phyloP scores from a whole-genome alignment of 2,113 vertebrate species.

The Aspidoscelis tigris region DNA sequence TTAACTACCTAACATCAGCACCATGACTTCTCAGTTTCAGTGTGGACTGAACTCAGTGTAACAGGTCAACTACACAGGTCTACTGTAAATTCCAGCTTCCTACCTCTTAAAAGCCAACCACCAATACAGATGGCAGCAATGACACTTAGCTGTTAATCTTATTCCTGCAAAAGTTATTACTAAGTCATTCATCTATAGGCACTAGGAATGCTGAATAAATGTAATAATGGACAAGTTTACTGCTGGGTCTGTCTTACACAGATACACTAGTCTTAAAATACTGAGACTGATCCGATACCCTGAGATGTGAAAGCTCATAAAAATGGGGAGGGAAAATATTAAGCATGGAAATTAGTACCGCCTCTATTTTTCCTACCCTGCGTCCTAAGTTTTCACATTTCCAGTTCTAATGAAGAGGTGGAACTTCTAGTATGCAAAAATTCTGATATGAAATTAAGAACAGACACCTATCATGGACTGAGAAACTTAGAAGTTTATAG shows the following conservation, averaged over 20 bases:
- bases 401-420: neutral
- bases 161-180: neutral
- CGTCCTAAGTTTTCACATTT: no score
- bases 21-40: neutral
- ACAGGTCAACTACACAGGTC: neutral
- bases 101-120: neutral
- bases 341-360: no score
- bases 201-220: neutral
- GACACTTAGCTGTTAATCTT: neutral
- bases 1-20: neutral
- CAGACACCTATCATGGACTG: conserved; percentile 59
- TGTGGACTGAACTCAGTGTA: neutral
- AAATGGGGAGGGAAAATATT: no score
- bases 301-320: no score
- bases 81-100: no score
- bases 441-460: conserved; percentile 50
- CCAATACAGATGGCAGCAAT: neutral
- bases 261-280: no score
- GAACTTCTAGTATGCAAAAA: neutral
- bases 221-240: neutral
- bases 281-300: neutral
- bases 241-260: no score
- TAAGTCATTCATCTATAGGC: neutral
- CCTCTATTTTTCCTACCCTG: no score
- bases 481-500: conserved; percentile 64